phyloP scores from a whole-genome alignment of 2,888 invertebrate genomes.

The Deilephila porcellus region DNA sequence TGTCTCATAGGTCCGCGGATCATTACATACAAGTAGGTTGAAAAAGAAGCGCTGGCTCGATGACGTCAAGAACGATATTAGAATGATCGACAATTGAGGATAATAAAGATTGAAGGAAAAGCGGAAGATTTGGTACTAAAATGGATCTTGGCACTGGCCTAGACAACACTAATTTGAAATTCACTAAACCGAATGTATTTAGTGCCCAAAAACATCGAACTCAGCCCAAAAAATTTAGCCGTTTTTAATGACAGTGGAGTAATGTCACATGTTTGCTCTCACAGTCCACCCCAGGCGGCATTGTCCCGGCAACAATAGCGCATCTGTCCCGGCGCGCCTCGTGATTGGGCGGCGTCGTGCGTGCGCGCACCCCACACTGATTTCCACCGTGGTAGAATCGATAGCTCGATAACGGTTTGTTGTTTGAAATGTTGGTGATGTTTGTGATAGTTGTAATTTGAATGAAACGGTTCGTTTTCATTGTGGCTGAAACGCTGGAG shows the following conservation, averaged over 20 bases:
- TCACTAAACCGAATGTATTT: background rate
- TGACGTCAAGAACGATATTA: too few species aligned
- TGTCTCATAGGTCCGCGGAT: too few species aligned
- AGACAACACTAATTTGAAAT: background rate
- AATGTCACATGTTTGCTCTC: conserved; percentile 72
- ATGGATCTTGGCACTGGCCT: too few species aligned
- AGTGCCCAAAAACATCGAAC: background rate
- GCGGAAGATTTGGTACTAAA: too few species aligned
- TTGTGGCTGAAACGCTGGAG: too few species aligned
- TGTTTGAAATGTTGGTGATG: conserved; percentile 33
- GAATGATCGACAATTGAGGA: too few species aligned
- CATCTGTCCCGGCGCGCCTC: conserved; percentile 67
- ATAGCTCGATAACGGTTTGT: conserved; percentile 73
- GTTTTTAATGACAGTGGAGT: conserved; percentile 57
- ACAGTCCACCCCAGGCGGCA: conserved; percentile 71
- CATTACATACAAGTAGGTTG: too few species aligned
- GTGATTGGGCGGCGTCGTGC: conserved; percentile 61
- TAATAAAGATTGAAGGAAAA: too few species aligned
- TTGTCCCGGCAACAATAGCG: conserved; percentile 71
- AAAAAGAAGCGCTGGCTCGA: too few species aligned
- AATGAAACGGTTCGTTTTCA: background rate
- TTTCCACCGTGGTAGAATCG: conserved; percentile 76
- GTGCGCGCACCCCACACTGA: conserved; percentile 75
- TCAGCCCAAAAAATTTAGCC: conserved; percentile 37
- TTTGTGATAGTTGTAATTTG: background rate